phyloP scores from a whole-genome alignment of 2,113 vertebrate genomes.

The Tonatia bakeri region DNA sequence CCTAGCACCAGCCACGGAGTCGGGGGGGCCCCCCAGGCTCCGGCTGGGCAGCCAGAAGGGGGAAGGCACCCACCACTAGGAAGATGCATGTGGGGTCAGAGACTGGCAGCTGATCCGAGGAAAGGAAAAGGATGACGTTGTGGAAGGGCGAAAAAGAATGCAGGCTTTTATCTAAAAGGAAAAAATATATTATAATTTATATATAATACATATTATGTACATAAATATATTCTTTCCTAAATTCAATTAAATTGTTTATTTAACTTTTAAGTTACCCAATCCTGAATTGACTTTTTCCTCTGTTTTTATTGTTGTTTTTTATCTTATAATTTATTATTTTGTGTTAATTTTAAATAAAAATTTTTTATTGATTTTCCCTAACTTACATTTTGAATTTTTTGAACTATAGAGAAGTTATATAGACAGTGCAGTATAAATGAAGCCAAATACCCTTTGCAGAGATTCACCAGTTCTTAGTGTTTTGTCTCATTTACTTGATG shows the following conservation, averaged over 20 bases:
- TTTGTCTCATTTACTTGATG: not conserved
- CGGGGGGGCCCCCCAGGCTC: fast-evolving
- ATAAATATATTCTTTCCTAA: not conserved
- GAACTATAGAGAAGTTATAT: not conserved
- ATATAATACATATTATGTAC: not conserved
- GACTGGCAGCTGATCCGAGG: not conserved
- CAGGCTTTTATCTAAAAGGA: not conserved
- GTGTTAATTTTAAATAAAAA: not conserved
- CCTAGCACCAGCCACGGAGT: not conserved
- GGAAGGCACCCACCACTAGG: not conserved
- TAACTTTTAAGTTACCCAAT: not conserved
- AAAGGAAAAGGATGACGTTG: not conserved
- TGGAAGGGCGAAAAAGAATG: not conserved
- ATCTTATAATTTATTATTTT: not conserved
- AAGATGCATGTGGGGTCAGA: not conserved
- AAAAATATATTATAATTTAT: not conserved
- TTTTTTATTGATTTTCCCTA: not conserved
- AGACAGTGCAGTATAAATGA: not conserved
- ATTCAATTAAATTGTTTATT: not conserved
- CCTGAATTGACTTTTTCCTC: not conserved
- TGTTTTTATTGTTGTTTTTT: not conserved
- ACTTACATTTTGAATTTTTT: not conserved
- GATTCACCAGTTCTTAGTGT: not conserved
- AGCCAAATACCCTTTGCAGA: not conserved
- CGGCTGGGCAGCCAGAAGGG: no score